Evolutionary conservation across 2,113 vertebrate species (phyloP).

Genomic region (Gavialis gangeticus): DNA sequence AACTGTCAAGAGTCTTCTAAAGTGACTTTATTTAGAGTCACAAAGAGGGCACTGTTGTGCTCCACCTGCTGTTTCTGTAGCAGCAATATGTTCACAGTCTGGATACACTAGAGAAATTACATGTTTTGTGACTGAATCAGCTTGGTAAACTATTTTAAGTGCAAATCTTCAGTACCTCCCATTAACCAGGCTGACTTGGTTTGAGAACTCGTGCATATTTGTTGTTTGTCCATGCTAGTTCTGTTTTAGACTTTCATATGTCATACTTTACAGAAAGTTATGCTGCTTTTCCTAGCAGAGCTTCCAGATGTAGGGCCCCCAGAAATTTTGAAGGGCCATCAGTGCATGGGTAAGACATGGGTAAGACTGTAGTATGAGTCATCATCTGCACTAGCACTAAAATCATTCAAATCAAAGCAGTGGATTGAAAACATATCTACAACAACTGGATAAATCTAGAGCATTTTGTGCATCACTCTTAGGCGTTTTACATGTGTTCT

Average conservation of each 20-base stretch:
- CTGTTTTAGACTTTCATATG: background rate
- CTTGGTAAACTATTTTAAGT: accelerated
- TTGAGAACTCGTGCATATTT: background rate
- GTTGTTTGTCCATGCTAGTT: background rate
- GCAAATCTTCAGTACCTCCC: background rate
- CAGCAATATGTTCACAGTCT: background rate
- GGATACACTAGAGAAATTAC: background rate
- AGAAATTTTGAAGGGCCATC: background rate
- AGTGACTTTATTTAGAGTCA: background rate
- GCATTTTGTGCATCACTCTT: background rate
- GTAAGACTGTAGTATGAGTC: accelerated
- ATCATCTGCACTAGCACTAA: background rate
- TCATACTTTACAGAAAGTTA: background rate
- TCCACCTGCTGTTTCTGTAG: background rate
- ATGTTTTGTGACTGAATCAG: background rate
- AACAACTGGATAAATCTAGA: background rate
- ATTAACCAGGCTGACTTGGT: background rate
- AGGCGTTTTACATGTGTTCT: background rate
- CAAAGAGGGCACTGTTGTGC: accelerated
- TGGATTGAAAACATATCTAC: background rate
- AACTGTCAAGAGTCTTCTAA: background rate
- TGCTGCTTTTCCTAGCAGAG: background rate
- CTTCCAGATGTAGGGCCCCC: background rate
- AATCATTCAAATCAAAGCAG: background rate
- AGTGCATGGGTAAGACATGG: background rate